These are phyloP conservation scores for Diachrysia chrysitis DNA, from an alignment of 2,888 invertebrate species.

Conservation along the genomic window DNA sequence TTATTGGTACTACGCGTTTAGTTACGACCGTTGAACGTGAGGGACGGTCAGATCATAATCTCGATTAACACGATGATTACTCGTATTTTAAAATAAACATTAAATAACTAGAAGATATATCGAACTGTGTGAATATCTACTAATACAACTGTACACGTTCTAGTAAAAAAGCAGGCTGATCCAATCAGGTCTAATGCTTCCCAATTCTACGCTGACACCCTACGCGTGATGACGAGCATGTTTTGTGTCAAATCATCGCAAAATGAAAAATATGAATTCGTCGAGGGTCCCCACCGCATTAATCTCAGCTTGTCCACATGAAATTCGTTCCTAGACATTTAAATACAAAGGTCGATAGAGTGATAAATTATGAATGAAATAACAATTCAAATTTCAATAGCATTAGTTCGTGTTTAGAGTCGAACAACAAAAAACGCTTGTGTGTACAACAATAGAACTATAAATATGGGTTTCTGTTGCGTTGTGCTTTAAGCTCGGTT, in stretches of 20 bases:
- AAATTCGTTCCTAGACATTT: conserved; percentile 79
- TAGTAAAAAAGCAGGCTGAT: neutral
- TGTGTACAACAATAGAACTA: conserved; percentile 82
- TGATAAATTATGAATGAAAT: conserved; percentile 87
- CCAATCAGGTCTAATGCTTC: conserved; percentile 59
- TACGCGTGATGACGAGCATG: conserved; percentile 77
- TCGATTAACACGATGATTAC: conserved; percentile 61
- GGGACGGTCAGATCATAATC: conserved; percentile 60
- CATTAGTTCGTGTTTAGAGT: conserved; percentile 76
- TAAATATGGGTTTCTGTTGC: conserved; percentile 84
- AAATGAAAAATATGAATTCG: conserved; percentile 83
- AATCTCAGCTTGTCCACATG: conserved; percentile 78
- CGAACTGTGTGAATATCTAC: conserved; percentile 21
- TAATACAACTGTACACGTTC: conserved; percentile 20
- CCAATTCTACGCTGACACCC: conserved; percentile 65
- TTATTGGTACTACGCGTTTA: conserved; percentile 63
- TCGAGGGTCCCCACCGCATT: conserved; percentile 71
- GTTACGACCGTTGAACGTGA: conserved; percentile 62
- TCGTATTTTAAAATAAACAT: conserved; percentile 48
- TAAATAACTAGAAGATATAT: conserved; percentile 39
- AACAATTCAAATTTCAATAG: conserved; percentile 74
- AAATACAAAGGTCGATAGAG: conserved; percentile 84
- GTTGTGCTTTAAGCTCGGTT: conserved; percentile 63
- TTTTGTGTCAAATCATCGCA: conserved; percentile 83
- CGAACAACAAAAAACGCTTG: conserved; percentile 79